Percentiles rank a stretch among this genome's conserved stretches.
phyloP scores from a whole-genome alignment of 2,113 vertebrate genomes.

The Mesocricetus auratus region DNA sequence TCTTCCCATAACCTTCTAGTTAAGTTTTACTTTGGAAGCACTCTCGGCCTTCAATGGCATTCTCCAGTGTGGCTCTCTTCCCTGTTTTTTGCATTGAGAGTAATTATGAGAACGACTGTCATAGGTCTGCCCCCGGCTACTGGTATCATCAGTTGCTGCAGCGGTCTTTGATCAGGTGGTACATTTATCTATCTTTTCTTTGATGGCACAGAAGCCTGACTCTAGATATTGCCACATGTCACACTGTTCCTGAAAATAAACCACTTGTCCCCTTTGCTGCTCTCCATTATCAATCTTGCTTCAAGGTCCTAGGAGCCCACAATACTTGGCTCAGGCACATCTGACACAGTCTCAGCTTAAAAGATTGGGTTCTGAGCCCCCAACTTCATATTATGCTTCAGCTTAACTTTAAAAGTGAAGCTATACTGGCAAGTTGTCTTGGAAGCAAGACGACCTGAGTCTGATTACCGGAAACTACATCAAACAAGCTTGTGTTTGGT shows the following conservation, averaged over 20 bases:
- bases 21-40: background rate
- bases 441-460: background rate
- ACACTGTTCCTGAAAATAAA: background rate
- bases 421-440: background rate
- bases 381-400: accelerated
- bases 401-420: background rate
- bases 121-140: too few species aligned
- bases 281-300: background rate
- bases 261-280: background rate
- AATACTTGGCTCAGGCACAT: background rate
- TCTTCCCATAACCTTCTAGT: background rate
- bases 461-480: too few species aligned
- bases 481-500: background rate
- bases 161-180: background rate
- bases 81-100: background rate
- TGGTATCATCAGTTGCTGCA: background rate
- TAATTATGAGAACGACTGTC: background rate
- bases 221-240: background rate
- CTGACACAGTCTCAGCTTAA: background rate
- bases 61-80: background rate
- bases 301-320: background rate
- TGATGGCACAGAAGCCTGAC: background rate
- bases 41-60: background rate
- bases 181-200: too few species aligned
- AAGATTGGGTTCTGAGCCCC: background rate